Conservation (phyloP, 2,797 vertebrate species). For the Coracias cyanogaster region DNA sequence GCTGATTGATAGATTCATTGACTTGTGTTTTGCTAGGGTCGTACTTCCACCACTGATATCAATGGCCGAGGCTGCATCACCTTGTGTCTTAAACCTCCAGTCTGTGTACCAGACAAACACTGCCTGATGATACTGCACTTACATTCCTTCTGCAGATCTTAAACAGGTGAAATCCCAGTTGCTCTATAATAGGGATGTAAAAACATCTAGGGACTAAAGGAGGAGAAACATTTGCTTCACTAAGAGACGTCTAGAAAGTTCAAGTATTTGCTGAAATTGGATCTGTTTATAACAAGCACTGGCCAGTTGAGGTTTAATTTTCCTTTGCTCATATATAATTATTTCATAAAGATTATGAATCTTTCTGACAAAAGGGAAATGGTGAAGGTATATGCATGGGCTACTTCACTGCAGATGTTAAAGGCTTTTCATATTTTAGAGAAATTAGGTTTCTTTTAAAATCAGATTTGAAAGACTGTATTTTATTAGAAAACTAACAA, state of each 20-base stretch:
- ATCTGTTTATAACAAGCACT: background rate
- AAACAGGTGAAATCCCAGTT: background rate
- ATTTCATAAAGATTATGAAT: background rate
- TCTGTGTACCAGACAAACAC: background rate
- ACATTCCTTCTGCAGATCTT: background rate
- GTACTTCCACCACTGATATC: background rate
- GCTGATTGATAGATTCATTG: constrained; percentile 33
- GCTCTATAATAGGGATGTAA: background rate
- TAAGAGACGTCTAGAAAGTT: background rate
- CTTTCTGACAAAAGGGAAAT: constrained; percentile 9
- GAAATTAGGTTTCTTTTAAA: constrained; percentile 43
- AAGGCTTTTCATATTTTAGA: constrained; percentile 18
- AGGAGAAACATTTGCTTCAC: background rate
- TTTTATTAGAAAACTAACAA: constrained; percentile 56
- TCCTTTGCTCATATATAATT: background rate
- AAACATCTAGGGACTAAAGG: background rate
- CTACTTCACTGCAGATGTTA: background rate
- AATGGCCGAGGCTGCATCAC: accelerated
- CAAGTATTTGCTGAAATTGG: background rate
- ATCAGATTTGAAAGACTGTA: constrained; percentile 34
- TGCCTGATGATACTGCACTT: background rate
- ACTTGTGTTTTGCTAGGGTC: background rate
- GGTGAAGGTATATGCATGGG: background rate
- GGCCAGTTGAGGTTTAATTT: constrained; percentile 1
- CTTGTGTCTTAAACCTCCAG: background rate